phyloP scores from a whole-genome alignment of 2,113 vertebrate genomes.

The Cyprinodon brontotheroides region DNA sequence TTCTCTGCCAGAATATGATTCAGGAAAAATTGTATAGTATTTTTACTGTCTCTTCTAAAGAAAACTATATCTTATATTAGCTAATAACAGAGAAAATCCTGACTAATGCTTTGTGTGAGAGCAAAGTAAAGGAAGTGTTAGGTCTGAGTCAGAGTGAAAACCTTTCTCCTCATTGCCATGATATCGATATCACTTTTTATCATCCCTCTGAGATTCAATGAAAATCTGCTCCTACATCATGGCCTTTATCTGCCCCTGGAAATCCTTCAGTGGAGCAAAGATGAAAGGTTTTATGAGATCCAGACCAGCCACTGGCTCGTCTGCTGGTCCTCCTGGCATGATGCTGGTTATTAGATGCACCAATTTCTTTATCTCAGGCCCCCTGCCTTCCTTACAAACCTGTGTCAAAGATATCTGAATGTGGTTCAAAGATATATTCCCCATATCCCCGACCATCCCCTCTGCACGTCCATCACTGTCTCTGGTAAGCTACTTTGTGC shows the following conservation, averaged over 20 bases:
- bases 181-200: constrained; percentile 20
- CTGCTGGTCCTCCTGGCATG: constrained; percentile 24
- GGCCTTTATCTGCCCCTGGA: constrained; percentile 19
- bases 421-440: constrained; percentile 6
- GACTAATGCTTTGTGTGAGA: constrained; percentile 3
- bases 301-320: not conserved
- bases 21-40: not conserved
- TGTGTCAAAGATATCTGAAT: constrained; percentile 29
- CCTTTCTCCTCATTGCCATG: constrained; percentile 12
- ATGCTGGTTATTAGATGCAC: constrained; percentile 10
- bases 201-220: constrained; percentile 24
- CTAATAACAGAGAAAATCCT: constrained; percentile 1
- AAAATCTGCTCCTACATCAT: constrained; percentile 11
- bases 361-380: constrained; percentile 39
- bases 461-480: constrained; percentile 30
- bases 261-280: constrained; percentile 16
- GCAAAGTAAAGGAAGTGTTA: constrained; percentile 22
- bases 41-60: not conserved
- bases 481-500: constrained; percentile 1
- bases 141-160: constrained; percentile 12
- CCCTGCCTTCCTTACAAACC: constrained; percentile 17
- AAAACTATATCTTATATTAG: not conserved
- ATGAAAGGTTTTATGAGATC: constrained; percentile 47
- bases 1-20: not conserved
- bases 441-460: constrained; percentile 1